These are phyloP conservation scores for Xylophagus ater DNA, from an alignment of 2,888 invertebrate species.

Conservation along the genomic window DNA sequence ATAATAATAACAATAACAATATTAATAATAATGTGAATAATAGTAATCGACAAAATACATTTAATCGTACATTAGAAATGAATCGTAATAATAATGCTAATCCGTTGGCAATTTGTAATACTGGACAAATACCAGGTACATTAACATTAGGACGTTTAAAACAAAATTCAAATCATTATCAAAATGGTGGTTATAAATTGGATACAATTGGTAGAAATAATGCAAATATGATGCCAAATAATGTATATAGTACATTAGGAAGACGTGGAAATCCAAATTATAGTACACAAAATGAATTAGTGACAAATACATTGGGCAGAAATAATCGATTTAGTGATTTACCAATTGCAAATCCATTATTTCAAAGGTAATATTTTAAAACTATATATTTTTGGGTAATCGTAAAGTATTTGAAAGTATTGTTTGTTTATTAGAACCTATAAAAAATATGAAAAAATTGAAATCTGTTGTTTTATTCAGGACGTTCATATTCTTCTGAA, in stretches of 20 bases:
- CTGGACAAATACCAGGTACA: slow-evolving; percentile 32
- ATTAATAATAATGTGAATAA: slow-evolving; percentile 19
- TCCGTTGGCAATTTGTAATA: slow-evolving; percentile 30
- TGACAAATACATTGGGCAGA: slow-evolving; percentile 34
- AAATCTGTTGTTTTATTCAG: too few species aligned
- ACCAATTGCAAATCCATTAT: slow-evolving; percentile 52
- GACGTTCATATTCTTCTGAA: too few species aligned
- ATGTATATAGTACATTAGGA: slow-evolving; percentile 36
- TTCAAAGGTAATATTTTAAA: slow-evolving; percentile 42
- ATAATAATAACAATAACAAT: slow-evolving; percentile 12
- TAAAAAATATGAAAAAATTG: too few species aligned
- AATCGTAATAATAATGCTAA: slow-evolving; percentile 34
- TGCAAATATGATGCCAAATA: slow-evolving; percentile 31
- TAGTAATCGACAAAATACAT: slow-evolving; percentile 37
- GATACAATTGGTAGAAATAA: slow-evolving; percentile 36
- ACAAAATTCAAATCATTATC: slow-evolving; percentile 36
- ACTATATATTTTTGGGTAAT: too few species aligned
- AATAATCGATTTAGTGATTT: slow-evolving; percentile 44
- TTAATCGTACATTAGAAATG: slow-evolving; percentile 37
- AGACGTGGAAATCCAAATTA: slow-evolving; percentile 34
- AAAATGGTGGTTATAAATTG: slow-evolving; percentile 36
- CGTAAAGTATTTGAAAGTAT: too few species aligned
- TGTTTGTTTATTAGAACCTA: too few species aligned
- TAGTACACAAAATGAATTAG: slow-evolving; percentile 29
- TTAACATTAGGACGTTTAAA: slow-evolving; percentile 37